phyloP scores from a whole-genome alignment of 2,113 vertebrate species.

The Suncus etruscus region DNA sequence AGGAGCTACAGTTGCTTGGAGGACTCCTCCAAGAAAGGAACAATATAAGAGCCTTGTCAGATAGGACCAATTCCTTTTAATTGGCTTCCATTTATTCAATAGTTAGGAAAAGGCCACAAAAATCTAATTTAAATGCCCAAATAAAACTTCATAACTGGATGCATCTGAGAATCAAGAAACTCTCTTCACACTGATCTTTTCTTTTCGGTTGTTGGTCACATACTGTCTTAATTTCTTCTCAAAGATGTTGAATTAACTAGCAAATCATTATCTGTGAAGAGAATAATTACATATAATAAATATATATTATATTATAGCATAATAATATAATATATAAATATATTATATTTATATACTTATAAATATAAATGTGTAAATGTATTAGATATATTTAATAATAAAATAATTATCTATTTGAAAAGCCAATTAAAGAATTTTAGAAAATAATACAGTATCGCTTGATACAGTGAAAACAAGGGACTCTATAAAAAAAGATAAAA shows the following conservation, averaged over 20 bases:
- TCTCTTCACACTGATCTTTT: neutral
- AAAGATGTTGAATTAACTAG: conserved; percentile 14
- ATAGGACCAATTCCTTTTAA: neutral
- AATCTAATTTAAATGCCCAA: neutral
- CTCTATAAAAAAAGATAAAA: neutral
- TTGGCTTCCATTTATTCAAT: neutral
- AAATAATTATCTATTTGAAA: too few species aligned
- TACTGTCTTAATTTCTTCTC: neutral
- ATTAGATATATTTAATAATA: too few species aligned
- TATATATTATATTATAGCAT: too few species aligned
- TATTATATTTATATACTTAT: too few species aligned
- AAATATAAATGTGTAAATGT: too few species aligned
- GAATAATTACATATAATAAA: neutral
- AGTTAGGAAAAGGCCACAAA: neutral
- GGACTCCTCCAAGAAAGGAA: too few species aligned
- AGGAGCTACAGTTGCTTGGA: neutral
- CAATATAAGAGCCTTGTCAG: too few species aligned
- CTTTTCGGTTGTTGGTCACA: neutral
- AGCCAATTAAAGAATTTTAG: neutral
- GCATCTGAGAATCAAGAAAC: neutral
- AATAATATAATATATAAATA: too few species aligned
- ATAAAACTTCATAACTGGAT: neutral
- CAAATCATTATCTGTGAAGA: neutral
- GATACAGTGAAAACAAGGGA: neutral
- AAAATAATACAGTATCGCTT: neutral